Evolutionary conservation across 2,113 vertebrate genomes (phyloP).

Genomic region (Calonectris borealis): DNA sequence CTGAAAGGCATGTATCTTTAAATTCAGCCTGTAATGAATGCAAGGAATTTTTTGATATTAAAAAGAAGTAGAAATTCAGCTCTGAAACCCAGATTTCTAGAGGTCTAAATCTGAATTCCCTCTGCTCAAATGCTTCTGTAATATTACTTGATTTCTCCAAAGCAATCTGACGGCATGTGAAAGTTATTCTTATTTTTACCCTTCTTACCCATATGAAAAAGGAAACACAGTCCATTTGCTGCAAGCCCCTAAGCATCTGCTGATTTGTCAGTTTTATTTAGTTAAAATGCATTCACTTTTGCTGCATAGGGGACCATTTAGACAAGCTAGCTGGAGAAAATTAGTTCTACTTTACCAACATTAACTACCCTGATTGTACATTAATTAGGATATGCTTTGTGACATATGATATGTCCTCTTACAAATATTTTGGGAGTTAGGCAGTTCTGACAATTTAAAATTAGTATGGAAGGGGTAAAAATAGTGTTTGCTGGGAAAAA

Average conservation of each 20-base stretch:
- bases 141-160: neutral
- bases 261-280: slow-evolving; percentile 71
- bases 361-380: neutral
- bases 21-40: fast-evolving
- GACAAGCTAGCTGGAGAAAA: slow-evolving; percentile 19
- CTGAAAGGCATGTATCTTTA: neutral
- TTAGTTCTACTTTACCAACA: slow-evolving; percentile 25
- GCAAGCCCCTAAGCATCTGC: slow-evolving; percentile 66
- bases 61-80: neutral
- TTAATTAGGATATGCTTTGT: neutral
- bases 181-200: slow-evolving; percentile 63
- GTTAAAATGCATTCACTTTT: slow-evolving; percentile 28
- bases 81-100: neutral
- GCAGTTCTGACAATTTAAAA: neutral
- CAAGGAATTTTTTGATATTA: too few relatives aligned
- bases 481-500: neutral
- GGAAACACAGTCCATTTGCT: slow-evolving; percentile 52
- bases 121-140: neutral
- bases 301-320: slow-evolving; percentile 25
- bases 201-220: slow-evolving; percentile 37
- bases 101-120: slow-evolving; percentile 26
- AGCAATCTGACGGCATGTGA: slow-evolving; percentile 49
- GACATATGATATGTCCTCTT: neutral
- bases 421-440: neutral
- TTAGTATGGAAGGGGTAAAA: neutral